Evolutionary conservation across 2,888 invertebrate species (phyloP).

Genomic region (Thera obeliscata): DNA sequence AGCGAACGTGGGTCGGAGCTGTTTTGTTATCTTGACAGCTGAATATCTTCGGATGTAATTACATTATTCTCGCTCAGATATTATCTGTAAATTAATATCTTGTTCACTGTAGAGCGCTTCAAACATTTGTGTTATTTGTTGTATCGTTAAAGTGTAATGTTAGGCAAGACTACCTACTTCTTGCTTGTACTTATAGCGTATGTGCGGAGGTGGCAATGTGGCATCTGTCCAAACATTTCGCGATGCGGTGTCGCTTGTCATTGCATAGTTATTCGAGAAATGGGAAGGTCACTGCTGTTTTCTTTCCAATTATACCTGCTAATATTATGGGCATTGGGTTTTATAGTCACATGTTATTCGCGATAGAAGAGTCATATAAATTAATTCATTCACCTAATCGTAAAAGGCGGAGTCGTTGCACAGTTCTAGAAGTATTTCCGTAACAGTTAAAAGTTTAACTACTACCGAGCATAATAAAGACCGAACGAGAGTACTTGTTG

Average conservation of each 20-base stretch:
- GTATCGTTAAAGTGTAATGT: slow-evolving; percentile 61
- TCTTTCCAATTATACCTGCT: background rate
- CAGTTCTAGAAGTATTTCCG: slow-evolving; percentile 17
- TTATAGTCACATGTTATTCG: background rate
- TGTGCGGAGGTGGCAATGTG: slow-evolving; percentile 44
- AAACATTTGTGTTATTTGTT: slow-evolving; percentile 66
- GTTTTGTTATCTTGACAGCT: slow-evolving; percentile 41
- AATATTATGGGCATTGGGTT: background rate
- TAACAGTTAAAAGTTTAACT: slow-evolving; percentile 19
- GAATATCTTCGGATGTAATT: slow-evolving; percentile 38
- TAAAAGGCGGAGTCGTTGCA: slow-evolving; percentile 8
- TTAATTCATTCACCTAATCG: background rate
- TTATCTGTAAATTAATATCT: slow-evolving; percentile 59
- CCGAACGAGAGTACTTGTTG: slow-evolving; percentile 54
- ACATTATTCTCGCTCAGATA: slow-evolving; percentile 36
- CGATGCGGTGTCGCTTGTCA: slow-evolving; percentile 48
- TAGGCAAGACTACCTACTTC: slow-evolving; percentile 41
- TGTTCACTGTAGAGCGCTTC: slow-evolving; percentile 63
- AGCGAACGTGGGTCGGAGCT: slow-evolving; percentile 39
- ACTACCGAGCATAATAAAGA: slow-evolving; percentile 40
- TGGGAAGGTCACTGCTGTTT: slow-evolving; percentile 38
- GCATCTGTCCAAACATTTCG: slow-evolving; percentile 67
- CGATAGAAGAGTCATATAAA: background rate
- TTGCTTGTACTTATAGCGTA: slow-evolving; percentile 19
- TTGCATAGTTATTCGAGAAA: slow-evolving; percentile 56